Base-by-base conservation (phyloP, 2,888 invertebrate genomes). In the Ethmia dodecea region DNA sequence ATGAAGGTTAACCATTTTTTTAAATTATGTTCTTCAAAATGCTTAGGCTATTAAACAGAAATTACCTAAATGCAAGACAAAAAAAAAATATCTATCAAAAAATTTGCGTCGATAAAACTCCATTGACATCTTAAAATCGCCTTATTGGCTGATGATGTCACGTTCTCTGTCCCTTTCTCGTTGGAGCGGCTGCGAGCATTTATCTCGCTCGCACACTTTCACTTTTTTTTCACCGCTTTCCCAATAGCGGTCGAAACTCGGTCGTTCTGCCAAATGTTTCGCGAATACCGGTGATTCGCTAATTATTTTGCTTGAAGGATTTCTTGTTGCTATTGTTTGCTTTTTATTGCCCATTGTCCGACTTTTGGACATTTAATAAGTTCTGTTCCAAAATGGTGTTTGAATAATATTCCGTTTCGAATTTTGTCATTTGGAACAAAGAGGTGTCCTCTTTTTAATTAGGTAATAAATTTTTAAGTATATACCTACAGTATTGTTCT, bases 141-240 rank as follows among this genome's bases (percentile, higher is more conserved):
- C 38, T 52, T 48, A 50, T 52, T 42, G 43, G 38, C 22, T 45
- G 41, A 45, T 68, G 63, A 63, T 60, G 60, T 58, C 50, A 57
- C 43, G 43, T 37, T 35, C 32, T 43, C 51, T 40, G 49, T 39
- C 38, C 33, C 55, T 50, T 53, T 75, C 61, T 42, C 41, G 40
- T 47, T 32, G 45, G 40, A 38, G 40, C 38, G 39, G 38, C 47
- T 38, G 33, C 39, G 38, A 48, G 34, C 33, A 38, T 45, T 42
- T 46, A 49, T 77, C 72, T 56, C 67, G 43, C 57, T 75, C 55
- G 61, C 52, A 35, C 67, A 61, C 81, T 81, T 80, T 80, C 81
- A 77, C 80, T 80, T 79, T 79, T 75, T 78, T 75, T 70, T 61
- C 42, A 31, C 64, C 60, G 70, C 80, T 81, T 80, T 81, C 81